A percentile compares a stretch with the other conserved stretches of the same genome.
Conservation (phyloP, 2,113 vertebrate species). For the Calyptommatus sinebrachiatus region DNA sequence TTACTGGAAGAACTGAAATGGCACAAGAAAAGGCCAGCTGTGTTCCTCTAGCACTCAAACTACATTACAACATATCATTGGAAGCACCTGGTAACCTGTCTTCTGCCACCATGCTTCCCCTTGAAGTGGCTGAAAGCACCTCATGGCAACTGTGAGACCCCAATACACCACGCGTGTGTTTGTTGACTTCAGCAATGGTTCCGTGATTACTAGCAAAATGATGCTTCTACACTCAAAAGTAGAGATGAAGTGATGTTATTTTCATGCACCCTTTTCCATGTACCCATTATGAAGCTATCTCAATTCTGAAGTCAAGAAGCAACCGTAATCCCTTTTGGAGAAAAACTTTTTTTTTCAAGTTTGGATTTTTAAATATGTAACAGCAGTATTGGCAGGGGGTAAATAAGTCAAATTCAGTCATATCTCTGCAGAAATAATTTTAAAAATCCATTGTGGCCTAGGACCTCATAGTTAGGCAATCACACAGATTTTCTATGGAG, state of each 20-base stretch:
- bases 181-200: too few relatives aligned
- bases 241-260: too few relatives aligned
- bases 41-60: not conserved
- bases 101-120: too few relatives aligned
- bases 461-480: not conserved
- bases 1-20: not conserved
- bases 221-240: too few relatives aligned
- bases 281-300: not conserved
- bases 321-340: too few relatives aligned
- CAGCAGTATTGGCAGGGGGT: not conserved
- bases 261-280: too few relatives aligned
- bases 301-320: not conserved
- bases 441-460: not conserved
- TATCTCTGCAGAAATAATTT: not conserved
- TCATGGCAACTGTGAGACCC: too few relatives aligned
- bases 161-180: too few relatives aligned
- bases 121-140: too few relatives aligned
- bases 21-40: not conserved
- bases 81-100: too few relatives aligned
- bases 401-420: not conserved
- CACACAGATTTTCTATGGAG: not conserved
- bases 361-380: not conserved
- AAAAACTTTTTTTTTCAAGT: not conserved
- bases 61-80: too few relatives aligned
- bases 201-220: too few relatives aligned